A percentile compares a stretch with the other conserved stretches of the same genome.
Evolutionary conservation across 2,113 vertebrate species (phyloP).

Genomic region (Cyanoramphus novaezelandiae): DNA sequence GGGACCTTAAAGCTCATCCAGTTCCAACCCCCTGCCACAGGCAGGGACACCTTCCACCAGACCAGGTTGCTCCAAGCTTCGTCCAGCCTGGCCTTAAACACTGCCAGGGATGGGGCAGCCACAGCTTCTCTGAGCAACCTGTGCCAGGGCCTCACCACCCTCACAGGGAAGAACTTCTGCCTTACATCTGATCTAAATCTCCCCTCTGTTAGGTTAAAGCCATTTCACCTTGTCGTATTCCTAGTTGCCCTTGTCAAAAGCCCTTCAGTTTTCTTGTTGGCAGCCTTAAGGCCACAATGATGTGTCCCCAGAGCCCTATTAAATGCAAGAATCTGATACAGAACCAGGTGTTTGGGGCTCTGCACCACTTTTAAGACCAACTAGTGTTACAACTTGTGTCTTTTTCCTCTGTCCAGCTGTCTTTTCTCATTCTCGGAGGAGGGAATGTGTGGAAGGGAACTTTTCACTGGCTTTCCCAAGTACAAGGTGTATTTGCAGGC

Average conservation of each 20-base stretch:
- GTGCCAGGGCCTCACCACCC: background rate
- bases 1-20: too few relatives aligned
- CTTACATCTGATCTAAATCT: background rate
- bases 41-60: background rate
- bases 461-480: background rate
- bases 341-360: background rate
- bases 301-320: background rate
- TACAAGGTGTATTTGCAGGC: background rate
- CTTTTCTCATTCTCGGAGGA: background rate
- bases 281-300: background rate
- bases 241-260: background rate
- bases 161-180: background rate
- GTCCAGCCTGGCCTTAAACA: background rate
- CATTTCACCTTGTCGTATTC: background rate
- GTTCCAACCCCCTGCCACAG: background rate
- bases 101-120: background rate
- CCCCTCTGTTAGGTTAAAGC: background rate
- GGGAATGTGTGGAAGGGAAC: background rate
- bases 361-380: background rate
- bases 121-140: background rate
- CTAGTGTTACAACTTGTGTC: background rate
- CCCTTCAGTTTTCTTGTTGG: background rate
- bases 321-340: background rate
- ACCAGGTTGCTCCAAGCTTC: background rate
- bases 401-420: background rate